Conservation (phyloP, 2,888 invertebrate genomes). For the Amphipoea lucens region DNA sequence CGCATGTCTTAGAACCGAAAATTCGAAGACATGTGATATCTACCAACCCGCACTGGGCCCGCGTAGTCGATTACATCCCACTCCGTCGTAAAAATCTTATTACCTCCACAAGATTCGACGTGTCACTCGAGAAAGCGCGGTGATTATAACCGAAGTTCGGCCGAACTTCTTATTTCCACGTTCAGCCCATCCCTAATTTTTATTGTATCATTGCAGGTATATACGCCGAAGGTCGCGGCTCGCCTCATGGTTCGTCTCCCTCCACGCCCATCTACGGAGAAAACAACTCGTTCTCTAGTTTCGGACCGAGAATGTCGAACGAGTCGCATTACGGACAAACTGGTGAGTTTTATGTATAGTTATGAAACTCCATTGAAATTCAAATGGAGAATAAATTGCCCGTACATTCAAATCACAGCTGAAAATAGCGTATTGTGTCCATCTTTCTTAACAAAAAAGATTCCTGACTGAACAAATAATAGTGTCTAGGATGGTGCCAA, state of each 20-base stretch:
- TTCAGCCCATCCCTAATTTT: background rate
- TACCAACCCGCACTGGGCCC: too few species aligned
- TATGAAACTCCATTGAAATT: background rate
- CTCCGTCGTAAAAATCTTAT: background rate
- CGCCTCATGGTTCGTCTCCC: slow-evolving; percentile 84
- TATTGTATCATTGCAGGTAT: slow-evolving; percentile 60
- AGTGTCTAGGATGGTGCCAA: background rate
- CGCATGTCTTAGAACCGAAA: too few species aligned
- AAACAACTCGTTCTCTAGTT: slow-evolving; percentile 84
- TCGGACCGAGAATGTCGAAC: slow-evolving; percentile 82
- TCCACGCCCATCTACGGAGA: slow-evolving; percentile 85
- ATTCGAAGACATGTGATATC: too few species aligned
- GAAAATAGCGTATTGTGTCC: background rate
- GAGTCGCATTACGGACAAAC: slow-evolving; percentile 88
- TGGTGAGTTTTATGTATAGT: slow-evolving; percentile 69
- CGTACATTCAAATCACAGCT: background rate
- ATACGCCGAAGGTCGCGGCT: slow-evolving; percentile 76
- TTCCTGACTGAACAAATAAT: background rate
- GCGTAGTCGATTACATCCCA: too few species aligned
- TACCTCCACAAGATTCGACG: background rate
- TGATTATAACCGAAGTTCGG: background rate
- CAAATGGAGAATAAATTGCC: background rate
- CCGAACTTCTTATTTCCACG: background rate
- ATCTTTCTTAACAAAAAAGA: background rate
- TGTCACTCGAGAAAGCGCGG: background rate